Percentiles rank a stretch among this genome's conserved stretches.
Evolutionary conservation across 2,113 vertebrate genomes (phyloP).

Genomic region (Climacteris rufus): DNA sequence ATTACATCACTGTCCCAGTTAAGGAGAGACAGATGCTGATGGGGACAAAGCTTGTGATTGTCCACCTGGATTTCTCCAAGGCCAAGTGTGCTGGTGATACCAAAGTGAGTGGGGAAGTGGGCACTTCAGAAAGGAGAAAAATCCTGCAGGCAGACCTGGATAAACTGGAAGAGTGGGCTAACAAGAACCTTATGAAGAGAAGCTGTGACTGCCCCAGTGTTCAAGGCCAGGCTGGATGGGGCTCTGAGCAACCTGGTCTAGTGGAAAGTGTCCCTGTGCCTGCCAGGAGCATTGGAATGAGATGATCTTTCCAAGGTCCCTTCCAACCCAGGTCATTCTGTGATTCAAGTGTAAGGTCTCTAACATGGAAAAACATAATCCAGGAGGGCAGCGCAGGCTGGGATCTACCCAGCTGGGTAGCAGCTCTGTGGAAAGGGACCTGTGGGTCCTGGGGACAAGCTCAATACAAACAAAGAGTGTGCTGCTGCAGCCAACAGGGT

Average conservation of each 20-base stretch:
- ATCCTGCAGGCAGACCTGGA: background rate
- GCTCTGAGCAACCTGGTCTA: background rate
- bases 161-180: background rate
- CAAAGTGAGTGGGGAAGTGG: background rate
- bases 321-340: background rate
- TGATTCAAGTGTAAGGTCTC: background rate
- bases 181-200: background rate
- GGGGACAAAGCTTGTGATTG: background rate
- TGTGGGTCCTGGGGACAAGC: background rate
- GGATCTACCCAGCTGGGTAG: background rate
- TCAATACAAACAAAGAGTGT: background rate
- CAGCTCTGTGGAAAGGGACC: background rate
- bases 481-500: background rate
- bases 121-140: background rate
- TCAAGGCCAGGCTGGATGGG: background rate
- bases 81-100: background rate
- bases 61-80: background rate
- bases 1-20: constrained; percentile 3
- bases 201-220: background rate
- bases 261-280: background rate
- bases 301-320: background rate
- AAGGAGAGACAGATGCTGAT: background rate
- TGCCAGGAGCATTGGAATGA: background rate
- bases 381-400: background rate
- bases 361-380: background rate